Evolutionary conservation across 2,797 vertebrate species (phyloP).

Genomic region (Buceros bicornis): DNA sequence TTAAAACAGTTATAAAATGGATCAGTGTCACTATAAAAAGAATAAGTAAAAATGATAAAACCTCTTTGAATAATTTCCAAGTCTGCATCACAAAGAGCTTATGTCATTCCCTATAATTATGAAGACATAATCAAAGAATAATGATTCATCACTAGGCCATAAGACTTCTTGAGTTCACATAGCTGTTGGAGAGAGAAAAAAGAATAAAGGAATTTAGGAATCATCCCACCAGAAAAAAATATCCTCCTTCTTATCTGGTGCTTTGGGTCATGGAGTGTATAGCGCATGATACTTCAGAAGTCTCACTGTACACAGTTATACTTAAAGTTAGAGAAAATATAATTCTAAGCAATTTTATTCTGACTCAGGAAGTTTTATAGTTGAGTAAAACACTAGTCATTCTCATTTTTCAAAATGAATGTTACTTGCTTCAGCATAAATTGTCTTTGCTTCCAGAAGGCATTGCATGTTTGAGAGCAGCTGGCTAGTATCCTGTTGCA

Average conservation of each 20-base stretch:
- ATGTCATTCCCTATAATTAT: constrained; percentile 2
- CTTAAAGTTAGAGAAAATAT: background rate
- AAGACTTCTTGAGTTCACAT: background rate
- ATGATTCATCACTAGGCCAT: constrained; percentile 41
- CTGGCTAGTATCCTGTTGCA: background rate
- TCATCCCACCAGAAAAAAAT: background rate
- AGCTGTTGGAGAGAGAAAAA: background rate
- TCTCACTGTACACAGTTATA: background rate
- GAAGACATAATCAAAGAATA: constrained; percentile 11
- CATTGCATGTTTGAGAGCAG: background rate
- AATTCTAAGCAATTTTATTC: background rate
- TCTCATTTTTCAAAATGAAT: background rate
- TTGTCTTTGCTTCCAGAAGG: background rate
- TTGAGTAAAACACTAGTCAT: background rate
- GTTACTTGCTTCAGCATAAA: background rate
- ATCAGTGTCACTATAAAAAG: constrained; percentile 34
- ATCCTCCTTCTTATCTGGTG: background rate
- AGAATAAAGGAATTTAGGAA: background rate
- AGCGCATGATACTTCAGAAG: background rate
- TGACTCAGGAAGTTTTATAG: background rate
- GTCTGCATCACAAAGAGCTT: background rate
- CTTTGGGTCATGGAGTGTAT: background rate
- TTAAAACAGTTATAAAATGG: background rate
- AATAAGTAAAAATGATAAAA: constrained; percentile 30
- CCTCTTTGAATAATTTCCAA: constrained; percentile 26